A percentile compares a stretch with the other conserved stretches of the same genome.
phyloP scores from a whole-genome alignment of 2,888 invertebrate species.

The Cylindroiulus punctatus region DNA sequence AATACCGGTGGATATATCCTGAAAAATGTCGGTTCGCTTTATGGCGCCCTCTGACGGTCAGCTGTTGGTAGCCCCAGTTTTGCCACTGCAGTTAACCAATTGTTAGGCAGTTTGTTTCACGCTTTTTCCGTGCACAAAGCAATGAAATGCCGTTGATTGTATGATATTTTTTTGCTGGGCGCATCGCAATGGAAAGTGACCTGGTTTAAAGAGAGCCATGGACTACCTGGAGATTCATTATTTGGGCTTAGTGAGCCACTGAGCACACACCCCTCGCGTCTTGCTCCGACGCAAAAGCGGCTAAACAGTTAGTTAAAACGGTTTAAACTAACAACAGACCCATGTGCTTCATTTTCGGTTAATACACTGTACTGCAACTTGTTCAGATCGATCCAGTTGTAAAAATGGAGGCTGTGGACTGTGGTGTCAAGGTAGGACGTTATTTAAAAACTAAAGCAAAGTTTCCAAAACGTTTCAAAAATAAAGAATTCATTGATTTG shows the following conservation, averaged over 20 bases:
- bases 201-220: slow-evolving; percentile 51
- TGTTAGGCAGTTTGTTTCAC: slow-evolving; percentile 20
- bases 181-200: slow-evolving; percentile 46
- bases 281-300: background rate
- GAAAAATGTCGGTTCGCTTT: background rate
- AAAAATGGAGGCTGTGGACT: slow-evolving; percentile 47
- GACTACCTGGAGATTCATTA: slow-evolving; percentile 30
- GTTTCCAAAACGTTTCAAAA: background rate
- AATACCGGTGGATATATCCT: slow-evolving; percentile 24
- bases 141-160: slow-evolving; percentile 41
- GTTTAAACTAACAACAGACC: background rate
- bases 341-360: slow-evolving; percentile 29
- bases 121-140: slow-evolving; percentile 37
- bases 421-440: slow-evolving; percentile 48
- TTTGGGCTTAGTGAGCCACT: slow-evolving; percentile 19
- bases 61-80: slow-evolving; percentile 39
- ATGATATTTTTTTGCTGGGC: background rate
- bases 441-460: background rate
- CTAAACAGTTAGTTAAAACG: background rate
- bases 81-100: slow-evolving; percentile 49
- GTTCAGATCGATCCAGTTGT: background rate
- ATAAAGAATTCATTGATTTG: background rate
- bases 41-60: slow-evolving; percentile 8
- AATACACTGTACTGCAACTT: background rate
- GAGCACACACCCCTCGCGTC: slow-evolving; percentile 30